Evolutionary conservation across 2,113 vertebrate genomes (phyloP).

Genomic region (Phaethornis superciliosus): DNA sequence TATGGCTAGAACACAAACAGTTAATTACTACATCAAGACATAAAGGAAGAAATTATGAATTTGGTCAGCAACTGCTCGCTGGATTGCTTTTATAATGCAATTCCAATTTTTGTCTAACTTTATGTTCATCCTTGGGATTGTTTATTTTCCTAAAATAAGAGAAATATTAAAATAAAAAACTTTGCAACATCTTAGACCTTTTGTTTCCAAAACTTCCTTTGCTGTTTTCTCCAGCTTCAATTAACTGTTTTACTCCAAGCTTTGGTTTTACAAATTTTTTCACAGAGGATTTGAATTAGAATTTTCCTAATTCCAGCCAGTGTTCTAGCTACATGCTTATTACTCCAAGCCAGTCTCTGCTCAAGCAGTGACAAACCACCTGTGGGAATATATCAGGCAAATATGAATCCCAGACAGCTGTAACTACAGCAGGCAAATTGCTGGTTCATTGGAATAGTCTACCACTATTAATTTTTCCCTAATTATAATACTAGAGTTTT

Average conservation of each 20-base stretch:
- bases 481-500: slow-evolving; percentile 16
- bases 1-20: fast-evolving
- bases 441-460: slow-evolving; percentile 28
- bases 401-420: slow-evolving; percentile 41
- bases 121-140: background rate
- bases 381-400: slow-evolving; percentile 29
- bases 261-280: background rate
- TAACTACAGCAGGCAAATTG: slow-evolving; percentile 40
- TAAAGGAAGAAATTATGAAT: background rate
- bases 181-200: background rate
- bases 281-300: background rate
- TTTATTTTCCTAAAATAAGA: background rate
- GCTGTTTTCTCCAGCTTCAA: background rate
- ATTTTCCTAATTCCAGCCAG: background rate
- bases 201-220: background rate
- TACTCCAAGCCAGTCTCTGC: background rate
- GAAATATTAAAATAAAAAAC: background rate
- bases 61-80: background rate
- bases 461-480: slow-evolving; percentile 40
- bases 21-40: background rate
- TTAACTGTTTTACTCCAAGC: background rate
- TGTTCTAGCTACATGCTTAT: background rate
- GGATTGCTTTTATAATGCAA: background rate
- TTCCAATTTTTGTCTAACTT: background rate
- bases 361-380: slow-evolving; percentile 42